Evolutionary conservation across 2,888 invertebrate species (phyloP).

Genomic region (Synergus umbraculus): DNA sequence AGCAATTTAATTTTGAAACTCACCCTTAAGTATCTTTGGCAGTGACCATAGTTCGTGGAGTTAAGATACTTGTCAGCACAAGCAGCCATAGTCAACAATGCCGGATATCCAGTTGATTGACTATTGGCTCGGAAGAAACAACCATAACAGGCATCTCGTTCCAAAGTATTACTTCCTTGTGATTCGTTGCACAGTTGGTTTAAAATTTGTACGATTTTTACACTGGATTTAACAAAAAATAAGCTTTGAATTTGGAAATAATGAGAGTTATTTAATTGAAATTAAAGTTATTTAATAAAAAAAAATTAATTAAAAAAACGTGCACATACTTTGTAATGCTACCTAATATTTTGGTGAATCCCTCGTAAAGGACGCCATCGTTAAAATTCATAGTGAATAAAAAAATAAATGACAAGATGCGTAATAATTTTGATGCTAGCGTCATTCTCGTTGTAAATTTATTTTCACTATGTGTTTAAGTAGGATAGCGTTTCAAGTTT

Average conservation of each 20-base stretch:
- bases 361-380: conserved; percentile 57
- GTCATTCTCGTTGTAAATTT: conserved; percentile 54
- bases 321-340: conserved; percentile 57
- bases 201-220: conserved; percentile 79
- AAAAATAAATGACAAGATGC: conserved; percentile 47
- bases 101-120: conserved; percentile 64
- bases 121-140: conserved; percentile 81
- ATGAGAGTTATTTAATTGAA: background rate
- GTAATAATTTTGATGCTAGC: conserved; percentile 45
- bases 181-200: conserved; percentile 83
- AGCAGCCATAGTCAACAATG: conserved; percentile 65
- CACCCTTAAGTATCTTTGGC: conserved; percentile 48
- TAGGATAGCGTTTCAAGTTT: conserved; percentile 44
- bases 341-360: conserved; percentile 61
- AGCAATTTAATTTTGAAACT: background rate
- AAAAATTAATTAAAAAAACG: background rate
- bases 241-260: background rate
- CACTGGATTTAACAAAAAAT: conserved; percentile 60
- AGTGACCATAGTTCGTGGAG: conserved; percentile 68
- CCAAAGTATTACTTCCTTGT: conserved; percentile 80
- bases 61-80: conserved; percentile 68
- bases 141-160: conserved; percentile 82
- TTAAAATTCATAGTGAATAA: conserved; percentile 45
- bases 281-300: too few species aligned
- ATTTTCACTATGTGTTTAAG: conserved; percentile 47